Percentiles rank a stretch among this genome's conserved stretches.
These are phyloP conservation scores for Orchestia grillus DNA, from an alignment of 1,140 invertebrate genomes.

Conservation along the genomic window DNA sequence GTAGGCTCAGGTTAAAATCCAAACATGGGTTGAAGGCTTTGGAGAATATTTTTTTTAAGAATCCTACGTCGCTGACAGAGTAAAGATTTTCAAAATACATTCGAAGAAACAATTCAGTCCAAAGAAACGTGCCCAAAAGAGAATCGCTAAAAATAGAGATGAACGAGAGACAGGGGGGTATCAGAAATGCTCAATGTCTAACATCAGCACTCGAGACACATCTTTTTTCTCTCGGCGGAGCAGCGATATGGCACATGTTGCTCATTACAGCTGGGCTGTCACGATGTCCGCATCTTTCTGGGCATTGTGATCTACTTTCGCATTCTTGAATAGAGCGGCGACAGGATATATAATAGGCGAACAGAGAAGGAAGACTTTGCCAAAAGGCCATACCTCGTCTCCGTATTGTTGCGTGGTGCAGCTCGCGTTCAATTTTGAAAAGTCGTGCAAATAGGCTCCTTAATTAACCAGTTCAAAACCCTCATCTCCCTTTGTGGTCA, in stretches of 20 bases:
- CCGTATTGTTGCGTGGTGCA: background rate
- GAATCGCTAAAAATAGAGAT: background rate
- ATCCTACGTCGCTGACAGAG: background rate
- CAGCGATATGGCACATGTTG: conserved; percentile 41
- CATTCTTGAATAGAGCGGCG: background rate
- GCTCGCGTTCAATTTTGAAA: background rate
- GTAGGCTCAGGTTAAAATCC: background rate
- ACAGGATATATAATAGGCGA: background rate
- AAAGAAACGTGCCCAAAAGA: background rate
- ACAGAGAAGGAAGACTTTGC: background rate
- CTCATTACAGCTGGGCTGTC: conserved; percentile 48
- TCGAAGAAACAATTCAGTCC: background rate
- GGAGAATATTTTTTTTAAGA: background rate
- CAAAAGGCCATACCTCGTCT: background rate
- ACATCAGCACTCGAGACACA: background rate
- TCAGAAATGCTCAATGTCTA: background rate
- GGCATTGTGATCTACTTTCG: conserved; percentile 1
- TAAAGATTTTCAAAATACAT: background rate
- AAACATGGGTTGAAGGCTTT: background rate
- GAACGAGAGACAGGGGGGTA: background rate
- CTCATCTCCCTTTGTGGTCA: background rate
- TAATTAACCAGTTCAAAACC: conserved; percentile 22
- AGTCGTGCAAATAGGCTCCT: conserved; percentile 19
- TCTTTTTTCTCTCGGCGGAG: background rate
- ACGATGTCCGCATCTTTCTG: conserved; percentile 29